Evolutionary conservation across 2,113 vertebrate genomes (phyloP), one percentile per base, ranked within the genome.

Genomic region (Grus americana): DNA sequence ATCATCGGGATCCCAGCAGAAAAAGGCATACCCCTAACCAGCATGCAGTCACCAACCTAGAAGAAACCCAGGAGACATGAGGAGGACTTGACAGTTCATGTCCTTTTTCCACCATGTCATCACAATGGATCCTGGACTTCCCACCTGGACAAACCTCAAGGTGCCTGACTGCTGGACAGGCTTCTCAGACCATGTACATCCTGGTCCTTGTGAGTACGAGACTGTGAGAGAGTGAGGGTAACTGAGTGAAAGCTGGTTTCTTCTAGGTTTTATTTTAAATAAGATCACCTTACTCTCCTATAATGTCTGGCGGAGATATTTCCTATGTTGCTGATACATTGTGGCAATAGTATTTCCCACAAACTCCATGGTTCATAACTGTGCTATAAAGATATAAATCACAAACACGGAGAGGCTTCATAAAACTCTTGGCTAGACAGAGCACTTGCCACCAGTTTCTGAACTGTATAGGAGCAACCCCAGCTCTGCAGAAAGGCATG

Each of bases 111-210:
- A 42, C 20, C 27, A 21, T 8, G 4, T 21, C 27, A 42, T n/a
- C 26, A 30, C 24, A 74, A 40, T 6, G 30, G 18, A 75, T 58
- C 21, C 38, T 54, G 85, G 36, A 61, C 52, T 27, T 83, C 32
- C 36, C 4, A 10, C 8, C 29, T 36, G 21, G 30, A 12, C 26
- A 65, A 47, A 20, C 8, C 22, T 68, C 0, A 1, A 34, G 21
- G 24, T 21, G 12, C 19, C 32, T 67, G 16, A 24, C 36, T 54
- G 18, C 20, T 50, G 62, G 19, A 73, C 54, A 65, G 20, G 24
- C 16, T 58, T 38, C 71, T 88, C 0, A 0, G 57, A 17, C 32
- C 23, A 12, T 3, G 2, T 15, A 17, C 20, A 13, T 36, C 55
- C 30, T 79, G 15, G 12, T 71, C 27, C 9, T 59, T 75, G 23